A percentile compares a stretch with the other conserved stretches of the same genome.
These are phyloP conservation scores for Cantharis rufa DNA, from an alignment of 2,888 invertebrate species.

Conservation along the genomic window DNA sequence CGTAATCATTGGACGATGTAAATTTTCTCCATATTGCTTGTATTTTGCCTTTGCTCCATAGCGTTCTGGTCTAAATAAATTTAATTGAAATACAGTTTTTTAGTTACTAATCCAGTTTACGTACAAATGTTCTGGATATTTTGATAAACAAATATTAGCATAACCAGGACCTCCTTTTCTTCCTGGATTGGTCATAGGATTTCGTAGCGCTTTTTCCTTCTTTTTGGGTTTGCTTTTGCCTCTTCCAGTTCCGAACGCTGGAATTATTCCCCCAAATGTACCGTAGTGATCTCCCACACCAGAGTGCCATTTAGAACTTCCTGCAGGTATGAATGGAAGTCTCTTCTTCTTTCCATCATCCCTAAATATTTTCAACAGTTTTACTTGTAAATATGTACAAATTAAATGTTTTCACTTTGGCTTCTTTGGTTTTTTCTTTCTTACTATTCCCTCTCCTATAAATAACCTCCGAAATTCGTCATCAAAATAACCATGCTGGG, in stretches of 20 bases:
- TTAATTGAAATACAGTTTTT: not conserved
- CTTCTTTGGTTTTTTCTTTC: conserved; percentile 5
- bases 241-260: conserved; percentile 43
- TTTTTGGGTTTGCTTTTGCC: conserved; percentile 30
- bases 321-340: conserved; percentile 46
- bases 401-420: not conserved
- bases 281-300: conserved; percentile 61
- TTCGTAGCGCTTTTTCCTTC: conserved; percentile 33
- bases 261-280: conserved; percentile 53
- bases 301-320: conserved; percentile 55
- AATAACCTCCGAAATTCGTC: conserved; percentile 55
- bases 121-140: conserved; percentile 54
- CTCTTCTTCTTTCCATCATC: not conserved
- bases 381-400: not conserved
- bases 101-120: conserved; percentile 2
- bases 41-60: conserved; percentile 41
- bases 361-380: not conserved
- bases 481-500: conserved; percentile 57
- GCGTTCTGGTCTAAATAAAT: conserved; percentile 39
- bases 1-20: conserved; percentile 44
- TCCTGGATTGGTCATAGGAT: conserved; percentile 49
- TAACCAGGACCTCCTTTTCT: conserved; percentile 61
- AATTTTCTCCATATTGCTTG: conserved; percentile 39
- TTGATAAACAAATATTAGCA: conserved; percentile 56
- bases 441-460: conserved; percentile 49